phyloP scores from a whole-genome alignment of 2,888 invertebrate species.

The Marronus borbonicus region DNA sequence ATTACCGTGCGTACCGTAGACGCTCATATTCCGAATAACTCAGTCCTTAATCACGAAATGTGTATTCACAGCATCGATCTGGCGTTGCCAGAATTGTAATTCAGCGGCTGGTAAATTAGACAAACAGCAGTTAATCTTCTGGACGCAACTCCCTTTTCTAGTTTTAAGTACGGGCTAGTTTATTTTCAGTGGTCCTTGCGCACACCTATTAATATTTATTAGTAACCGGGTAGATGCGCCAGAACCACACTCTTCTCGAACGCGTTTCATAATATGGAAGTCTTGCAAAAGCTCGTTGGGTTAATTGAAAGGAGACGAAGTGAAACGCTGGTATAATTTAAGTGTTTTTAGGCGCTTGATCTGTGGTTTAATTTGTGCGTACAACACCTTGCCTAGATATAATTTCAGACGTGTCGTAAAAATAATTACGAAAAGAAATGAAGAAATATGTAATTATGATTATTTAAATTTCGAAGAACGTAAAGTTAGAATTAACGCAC shows the following conservation, averaged over 20 bases:
- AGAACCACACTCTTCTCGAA: neutral
- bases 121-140: conserved; percentile 34
- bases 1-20: too few relatives aligned
- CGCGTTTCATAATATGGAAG: neutral
- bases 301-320: conserved; percentile 7
- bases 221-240: neutral
- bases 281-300: conserved; percentile 18
- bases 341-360: neutral
- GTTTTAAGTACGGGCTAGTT: neutral
- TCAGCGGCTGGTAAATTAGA: conserved; percentile 23
- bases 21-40: too few relatives aligned
- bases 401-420: neutral
- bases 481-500: neutral
- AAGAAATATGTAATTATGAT: neutral
- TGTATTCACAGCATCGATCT: neutral
- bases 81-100: neutral
- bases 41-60: too few relatives aligned
- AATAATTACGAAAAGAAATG: neutral
- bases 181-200: neutral
- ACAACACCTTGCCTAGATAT: neutral
- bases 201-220: conserved; percentile 2
- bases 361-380: neutral
- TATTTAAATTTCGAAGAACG: neutral
- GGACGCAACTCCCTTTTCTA: conserved; percentile 20
- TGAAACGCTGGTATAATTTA: conserved; percentile 1